Percentiles rank a stretch among this genome's conserved stretches.
These are phyloP conservation scores for Telenomus remus DNA, from an alignment of 1,140 invertebrate genomes.

Conservation along the genomic window DNA sequence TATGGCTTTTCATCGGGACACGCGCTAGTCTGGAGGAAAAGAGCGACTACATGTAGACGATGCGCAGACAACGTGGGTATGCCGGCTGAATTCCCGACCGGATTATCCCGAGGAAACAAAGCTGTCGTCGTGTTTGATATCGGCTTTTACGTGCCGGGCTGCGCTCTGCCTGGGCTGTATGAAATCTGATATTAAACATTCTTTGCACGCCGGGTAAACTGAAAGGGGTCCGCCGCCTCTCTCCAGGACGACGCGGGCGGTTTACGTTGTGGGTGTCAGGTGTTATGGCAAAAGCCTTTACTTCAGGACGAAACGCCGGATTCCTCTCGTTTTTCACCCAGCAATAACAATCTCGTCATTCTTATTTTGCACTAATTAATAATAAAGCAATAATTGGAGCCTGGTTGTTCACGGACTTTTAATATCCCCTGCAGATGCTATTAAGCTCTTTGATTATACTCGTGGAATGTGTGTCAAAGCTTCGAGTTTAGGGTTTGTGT, in stretches of 20 bases:
- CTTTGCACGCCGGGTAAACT: conserved; percentile 64
- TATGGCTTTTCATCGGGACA: conserved; percentile 57
- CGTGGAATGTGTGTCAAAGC: conserved; percentile 23
- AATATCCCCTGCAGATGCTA: conserved; percentile 4
- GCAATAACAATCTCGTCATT: conserved; percentile 28
- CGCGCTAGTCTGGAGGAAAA: conserved; percentile 42
- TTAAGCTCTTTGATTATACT: conserved; percentile 22
- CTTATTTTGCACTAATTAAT: conserved; percentile 25
- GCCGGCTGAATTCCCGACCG: conserved; percentile 67
- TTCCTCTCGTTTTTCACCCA: conserved; percentile 32
- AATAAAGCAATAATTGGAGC: conserved; percentile 29
- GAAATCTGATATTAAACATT: conserved; percentile 76
- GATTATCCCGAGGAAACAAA: conserved; percentile 72
- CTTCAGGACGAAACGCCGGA: conserved; percentile 42
- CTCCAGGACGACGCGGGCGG: conserved; percentile 45
- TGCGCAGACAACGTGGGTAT: conserved; percentile 57
- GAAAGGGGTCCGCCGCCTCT: conserved; percentile 61
- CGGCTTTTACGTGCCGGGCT: conserved; percentile 65
- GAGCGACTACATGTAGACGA: conserved; percentile 55
- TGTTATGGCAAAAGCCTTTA: conserved; percentile 58
- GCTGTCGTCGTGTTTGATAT: conserved; percentile 74
- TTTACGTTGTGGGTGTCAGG: conserved; percentile 61
- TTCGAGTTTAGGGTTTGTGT: conserved; percentile 4
- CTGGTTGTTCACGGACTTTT: conserved; percentile 10
- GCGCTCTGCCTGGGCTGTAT: conserved; percentile 57